phyloP scores from a whole-genome alignment of 2,797 vertebrate species.

The Hirundo rustica region DNA sequence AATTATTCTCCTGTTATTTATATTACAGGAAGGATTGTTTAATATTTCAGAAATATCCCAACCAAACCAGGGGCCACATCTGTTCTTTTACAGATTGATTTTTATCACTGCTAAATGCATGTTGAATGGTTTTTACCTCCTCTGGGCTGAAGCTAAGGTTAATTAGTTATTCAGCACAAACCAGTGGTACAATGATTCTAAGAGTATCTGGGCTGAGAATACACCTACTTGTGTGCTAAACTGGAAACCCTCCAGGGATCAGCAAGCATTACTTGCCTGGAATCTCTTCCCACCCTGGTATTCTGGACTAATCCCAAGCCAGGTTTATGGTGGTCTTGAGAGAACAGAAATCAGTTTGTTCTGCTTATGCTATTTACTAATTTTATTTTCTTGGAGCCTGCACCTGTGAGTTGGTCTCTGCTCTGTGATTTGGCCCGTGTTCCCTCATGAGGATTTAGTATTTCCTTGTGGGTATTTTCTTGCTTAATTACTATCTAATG shows the following conservation, averaged over 20 bases:
- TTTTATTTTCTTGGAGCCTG: neutral
- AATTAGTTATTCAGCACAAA: slow-evolving; percentile 48
- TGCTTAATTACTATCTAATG: neutral
- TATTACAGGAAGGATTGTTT: slow-evolving; percentile 57
- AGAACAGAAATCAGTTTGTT: neutral
- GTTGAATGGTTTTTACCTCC: neutral
- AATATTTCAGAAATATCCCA: slow-evolving; percentile 50
- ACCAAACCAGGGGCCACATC: neutral
- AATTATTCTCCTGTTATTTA: slow-evolving; percentile 77
- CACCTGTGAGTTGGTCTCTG: neutral
- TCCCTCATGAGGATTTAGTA: neutral
- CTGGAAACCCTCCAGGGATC: neutral
- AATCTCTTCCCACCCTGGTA: neutral
- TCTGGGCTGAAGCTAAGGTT: slow-evolving; percentile 15
- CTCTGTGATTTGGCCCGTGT: neutral
- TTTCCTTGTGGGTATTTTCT: neutral
- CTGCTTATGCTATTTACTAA: neutral
- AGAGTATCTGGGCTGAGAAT: neutral
- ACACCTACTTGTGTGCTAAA: neutral
- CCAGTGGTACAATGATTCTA: neutral
- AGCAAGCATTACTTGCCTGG: neutral
- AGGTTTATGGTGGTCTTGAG: neutral
- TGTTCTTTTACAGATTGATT: slow-evolving; percentile 29
- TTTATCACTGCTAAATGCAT: slow-evolving; percentile 33
- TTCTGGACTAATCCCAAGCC: neutral